These are phyloP conservation scores for Antechinus flavipes DNA, from an alignment of 2,113 vertebrate genomes.

Conservation along the genomic window DNA sequence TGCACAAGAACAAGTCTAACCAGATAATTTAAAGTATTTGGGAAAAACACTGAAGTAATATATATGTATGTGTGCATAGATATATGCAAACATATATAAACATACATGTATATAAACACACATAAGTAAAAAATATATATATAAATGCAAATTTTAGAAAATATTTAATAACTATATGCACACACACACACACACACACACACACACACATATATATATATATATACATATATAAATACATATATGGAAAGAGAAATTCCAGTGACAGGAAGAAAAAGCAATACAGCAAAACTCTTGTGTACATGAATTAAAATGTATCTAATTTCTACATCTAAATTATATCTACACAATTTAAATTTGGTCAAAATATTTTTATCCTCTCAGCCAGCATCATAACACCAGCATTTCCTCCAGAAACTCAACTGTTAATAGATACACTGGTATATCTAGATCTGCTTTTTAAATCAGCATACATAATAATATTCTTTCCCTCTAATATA, in stretches of 20 bases:
- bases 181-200: not conserved
- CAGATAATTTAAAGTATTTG: not conserved
- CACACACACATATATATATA: not conserved
- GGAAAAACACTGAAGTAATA: not conserved
- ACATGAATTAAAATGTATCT: not conserved
- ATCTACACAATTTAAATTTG: constrained; percentile 32
- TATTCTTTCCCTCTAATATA: constrained; percentile 32
- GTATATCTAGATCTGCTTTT: constrained; percentile 6
- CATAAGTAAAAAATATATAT: not conserved
- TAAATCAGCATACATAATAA: constrained; percentile 22
- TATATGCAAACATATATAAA: not conserved
- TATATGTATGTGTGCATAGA: not conserved
- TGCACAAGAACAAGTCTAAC: not conserved
- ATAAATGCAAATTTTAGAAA: not conserved
- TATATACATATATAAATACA: not conserved
- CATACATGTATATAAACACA: not conserved
- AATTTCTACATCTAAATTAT: constrained; percentile 22
- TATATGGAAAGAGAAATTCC: not conserved
- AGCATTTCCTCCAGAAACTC: constrained; percentile 30
- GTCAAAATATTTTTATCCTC: constrained; percentile 27
- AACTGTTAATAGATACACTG: constrained; percentile 8
- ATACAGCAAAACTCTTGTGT: constrained; percentile 20
- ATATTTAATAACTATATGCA: not conserved
- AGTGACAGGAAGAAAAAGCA: constrained; percentile 7
- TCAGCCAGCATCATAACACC: constrained; percentile 25